Conservation (phyloP, 53 echinoderm and acorn worm species). For the Paracentrotus lividus region DNA sequence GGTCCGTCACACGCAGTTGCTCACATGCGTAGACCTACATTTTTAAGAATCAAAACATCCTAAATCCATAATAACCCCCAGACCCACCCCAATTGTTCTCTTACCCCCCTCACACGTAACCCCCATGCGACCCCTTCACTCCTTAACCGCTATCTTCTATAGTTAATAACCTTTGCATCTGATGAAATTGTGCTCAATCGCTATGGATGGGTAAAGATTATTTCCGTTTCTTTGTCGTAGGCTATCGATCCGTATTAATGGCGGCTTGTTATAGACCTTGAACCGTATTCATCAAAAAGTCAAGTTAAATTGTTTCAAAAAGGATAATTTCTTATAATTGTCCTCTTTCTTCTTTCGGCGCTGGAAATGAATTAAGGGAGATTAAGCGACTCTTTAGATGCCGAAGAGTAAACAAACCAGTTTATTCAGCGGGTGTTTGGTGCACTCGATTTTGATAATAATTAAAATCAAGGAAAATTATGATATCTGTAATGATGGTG, state of each 20-base stretch:
- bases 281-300: slow-evolving; percentile 35
- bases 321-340: background rate
- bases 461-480: background rate
- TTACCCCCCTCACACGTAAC: background rate
- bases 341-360: background rate
- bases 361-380: background rate
- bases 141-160: background rate
- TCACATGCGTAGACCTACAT: background rate
- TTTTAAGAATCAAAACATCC: background rate
- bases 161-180: background rate
- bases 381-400: background rate
- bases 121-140: background rate
- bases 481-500: background rate
- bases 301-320: slow-evolving; percentile 32
- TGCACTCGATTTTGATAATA: background rate
- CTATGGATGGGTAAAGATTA: slow-evolving; percentile 6
- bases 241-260: slow-evolving; percentile 22
- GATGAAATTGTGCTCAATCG: background rate
- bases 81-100: background rate
- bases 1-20: background rate
- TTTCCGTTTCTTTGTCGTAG: slow-evolving; percentile 56
- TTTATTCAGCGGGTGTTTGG: background rate
- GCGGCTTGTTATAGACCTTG: slow-evolving; percentile 21
- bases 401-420: background rate
- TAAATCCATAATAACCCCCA: background rate